Base-by-base conservation (phyloP, 1,140 invertebrate genomes). In the Drosophila jambulina region DNA sequence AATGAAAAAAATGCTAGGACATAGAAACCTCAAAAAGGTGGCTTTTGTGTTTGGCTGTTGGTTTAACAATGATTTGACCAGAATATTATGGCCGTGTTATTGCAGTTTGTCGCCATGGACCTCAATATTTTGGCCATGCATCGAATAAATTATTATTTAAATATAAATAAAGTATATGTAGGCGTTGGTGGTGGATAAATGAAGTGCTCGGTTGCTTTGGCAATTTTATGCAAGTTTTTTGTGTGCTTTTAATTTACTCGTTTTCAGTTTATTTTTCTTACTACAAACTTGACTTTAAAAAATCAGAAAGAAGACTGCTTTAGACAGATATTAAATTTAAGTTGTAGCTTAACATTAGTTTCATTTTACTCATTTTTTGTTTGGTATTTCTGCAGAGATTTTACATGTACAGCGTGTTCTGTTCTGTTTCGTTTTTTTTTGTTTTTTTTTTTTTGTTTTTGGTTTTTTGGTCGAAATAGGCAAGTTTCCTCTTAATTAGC, bases 31-130 rank as follows among this genome's bases (percentile, higher is more conserved):
- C 84, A 87, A 72, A 56, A 87, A 88, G 85, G 78, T 88, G 84
- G 84, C 77, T 90, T 88, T 88, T 84, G 65, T 84, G 85, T 90
- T 90, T 88, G 85, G 81, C 63, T 81, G 74, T 84, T 77, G 84
- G 80, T 77, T 88, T 80, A 75, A 79, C 83, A 83, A 82, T 72
- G 65, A 67, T 71, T 87, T 80, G 45, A 51, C 61, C 77, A 74
- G 58, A 77, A 78, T 77, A 77, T 88, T 70, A 72, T 80, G 63
- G 58, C 64, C 58, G 17, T 56, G 61, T 51, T 72, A 49, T 86
- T 82, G 54, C 58, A 78, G 57, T 80, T 87, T 74, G 76, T 80
- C 80, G 72, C 72, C 75, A 53, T 48, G 53, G 27, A 61, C 83
- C 84, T 59, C 80, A 88, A 70, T 71, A 75, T 70, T 78, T 75